A percentile compares a stretch with the other conserved stretches of the same genome.
These are phyloP conservation scores for Lytechinus variegatus DNA, from an alignment of 35 echinoderm and acorn worm species.

Conservation along the genomic window DNA sequence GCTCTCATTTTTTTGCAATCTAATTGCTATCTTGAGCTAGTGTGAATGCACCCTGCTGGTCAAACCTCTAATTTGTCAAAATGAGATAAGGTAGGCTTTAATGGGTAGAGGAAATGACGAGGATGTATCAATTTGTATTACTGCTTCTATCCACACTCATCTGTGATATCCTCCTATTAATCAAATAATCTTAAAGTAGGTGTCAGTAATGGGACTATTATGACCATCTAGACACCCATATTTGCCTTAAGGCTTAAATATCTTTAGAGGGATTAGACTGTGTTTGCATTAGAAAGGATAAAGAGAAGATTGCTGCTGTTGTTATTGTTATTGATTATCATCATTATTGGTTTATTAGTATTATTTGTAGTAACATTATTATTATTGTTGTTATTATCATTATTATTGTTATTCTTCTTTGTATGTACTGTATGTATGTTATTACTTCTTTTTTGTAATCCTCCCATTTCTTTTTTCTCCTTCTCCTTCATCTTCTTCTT, in stretches of 20 bases:
- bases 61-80: neutral
- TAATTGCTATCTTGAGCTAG: neutral
- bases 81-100: neutral
- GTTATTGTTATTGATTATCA: no score
- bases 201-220: neutral
- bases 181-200: neutral
- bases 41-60: neutral
- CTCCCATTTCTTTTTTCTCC: no score
- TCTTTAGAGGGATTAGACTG: neutral
- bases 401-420: no score
- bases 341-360: no score
- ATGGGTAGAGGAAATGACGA: neutral
- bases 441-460: no score
- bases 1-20: no score
- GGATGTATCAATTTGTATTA: neutral
- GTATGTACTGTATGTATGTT: no score
- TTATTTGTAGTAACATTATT: no score
- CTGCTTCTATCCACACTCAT: neutral
- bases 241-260: neutral
- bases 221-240: neutral
- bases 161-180: neutral
- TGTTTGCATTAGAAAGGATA: neutral
- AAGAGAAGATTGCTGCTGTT: no score
- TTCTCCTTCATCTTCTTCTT: no score
- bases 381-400: no score